Conservation (phyloP, 1,140 invertebrate species). For the Cepaea nemoralis region DNA sequence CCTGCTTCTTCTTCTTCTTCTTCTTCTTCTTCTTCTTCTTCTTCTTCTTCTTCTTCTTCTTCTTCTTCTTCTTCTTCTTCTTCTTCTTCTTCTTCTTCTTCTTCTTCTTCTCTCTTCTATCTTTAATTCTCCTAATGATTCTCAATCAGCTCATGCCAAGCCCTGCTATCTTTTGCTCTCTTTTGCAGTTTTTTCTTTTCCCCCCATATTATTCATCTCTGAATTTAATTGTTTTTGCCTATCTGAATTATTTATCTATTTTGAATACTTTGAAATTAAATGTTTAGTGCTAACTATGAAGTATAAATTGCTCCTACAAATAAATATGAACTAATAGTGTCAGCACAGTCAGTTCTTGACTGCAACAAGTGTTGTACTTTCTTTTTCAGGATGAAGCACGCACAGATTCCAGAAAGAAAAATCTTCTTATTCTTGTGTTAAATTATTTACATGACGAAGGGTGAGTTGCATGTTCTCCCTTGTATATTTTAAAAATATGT, state of each 20-base stretch:
- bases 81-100: too few relatives aligned
- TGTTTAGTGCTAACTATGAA: neutral
- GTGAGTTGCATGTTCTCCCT: slow-evolving; percentile 62
- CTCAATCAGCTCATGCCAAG: too few relatives aligned
- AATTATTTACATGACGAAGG: slow-evolving; percentile 83
- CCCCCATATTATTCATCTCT: neutral
- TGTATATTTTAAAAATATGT: slow-evolving; percentile 46
- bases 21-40: too few relatives aligned
- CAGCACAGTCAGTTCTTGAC: neutral
- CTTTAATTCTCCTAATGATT: too few relatives aligned
- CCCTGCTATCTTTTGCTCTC: too few relatives aligned
- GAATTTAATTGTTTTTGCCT: neutral
- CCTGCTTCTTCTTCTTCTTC: too few relatives aligned
- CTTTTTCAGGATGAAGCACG: slow-evolving; percentile 73
- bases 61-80: too few relatives aligned
- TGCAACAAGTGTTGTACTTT: slow-evolving; percentile 15
- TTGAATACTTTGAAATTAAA: neutral
- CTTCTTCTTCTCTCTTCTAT: too few relatives aligned
- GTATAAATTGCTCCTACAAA: neutral
- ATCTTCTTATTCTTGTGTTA: slow-evolving; percentile 83
- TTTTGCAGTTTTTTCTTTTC: neutral
- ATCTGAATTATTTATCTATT: neutral
- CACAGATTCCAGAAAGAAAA: slow-evolving; percentile 79
- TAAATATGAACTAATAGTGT: neutral
- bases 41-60: too few relatives aligned